phyloP scores from a whole-genome alignment of 2,797 vertebrate species.

The Hydrophis major region DNA sequence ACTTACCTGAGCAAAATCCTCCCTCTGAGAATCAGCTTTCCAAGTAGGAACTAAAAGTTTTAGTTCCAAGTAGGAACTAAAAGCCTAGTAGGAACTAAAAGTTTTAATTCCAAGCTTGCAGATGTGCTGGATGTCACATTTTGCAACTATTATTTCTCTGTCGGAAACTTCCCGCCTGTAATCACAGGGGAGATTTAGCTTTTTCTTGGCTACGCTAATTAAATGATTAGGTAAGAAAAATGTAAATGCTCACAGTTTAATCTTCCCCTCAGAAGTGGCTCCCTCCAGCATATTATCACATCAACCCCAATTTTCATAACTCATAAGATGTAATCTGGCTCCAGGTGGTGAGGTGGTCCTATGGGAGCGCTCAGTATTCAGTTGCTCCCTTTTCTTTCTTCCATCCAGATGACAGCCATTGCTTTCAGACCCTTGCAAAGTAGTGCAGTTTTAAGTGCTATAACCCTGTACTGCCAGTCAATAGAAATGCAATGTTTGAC shows the following conservation, averaged over 20 bases:
- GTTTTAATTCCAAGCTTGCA: neutral
- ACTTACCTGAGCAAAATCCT: neutral
- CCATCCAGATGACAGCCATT: neutral
- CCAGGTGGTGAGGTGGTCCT: neutral
- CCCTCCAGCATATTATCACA: neutral
- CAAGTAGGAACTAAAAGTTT: neutral
- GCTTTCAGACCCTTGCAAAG: neutral
- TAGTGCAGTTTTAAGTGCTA: neutral
- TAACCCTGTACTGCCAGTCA: slow-evolving; percentile 39
- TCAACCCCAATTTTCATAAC: neutral
- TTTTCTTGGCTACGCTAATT: neutral
- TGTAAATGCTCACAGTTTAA: neutral
- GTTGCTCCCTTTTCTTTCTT: neutral
- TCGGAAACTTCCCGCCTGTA: neutral
- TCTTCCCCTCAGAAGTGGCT: neutral
- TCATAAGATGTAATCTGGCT: neutral
- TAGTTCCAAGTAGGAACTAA: neutral
- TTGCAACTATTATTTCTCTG: neutral
- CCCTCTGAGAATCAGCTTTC: too few species aligned
- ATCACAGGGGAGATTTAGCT: neutral
- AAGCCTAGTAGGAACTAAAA: neutral
- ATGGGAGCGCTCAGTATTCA: neutral
- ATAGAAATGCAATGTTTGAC: slow-evolving; percentile 8
- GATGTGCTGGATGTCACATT: neutral
- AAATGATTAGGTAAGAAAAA: neutral